Evolutionary conservation across 2,888 invertebrate species (phyloP), one percentile per base, ranked within the genome.

Genomic region (Caenorhabditis plicata): DNA sequence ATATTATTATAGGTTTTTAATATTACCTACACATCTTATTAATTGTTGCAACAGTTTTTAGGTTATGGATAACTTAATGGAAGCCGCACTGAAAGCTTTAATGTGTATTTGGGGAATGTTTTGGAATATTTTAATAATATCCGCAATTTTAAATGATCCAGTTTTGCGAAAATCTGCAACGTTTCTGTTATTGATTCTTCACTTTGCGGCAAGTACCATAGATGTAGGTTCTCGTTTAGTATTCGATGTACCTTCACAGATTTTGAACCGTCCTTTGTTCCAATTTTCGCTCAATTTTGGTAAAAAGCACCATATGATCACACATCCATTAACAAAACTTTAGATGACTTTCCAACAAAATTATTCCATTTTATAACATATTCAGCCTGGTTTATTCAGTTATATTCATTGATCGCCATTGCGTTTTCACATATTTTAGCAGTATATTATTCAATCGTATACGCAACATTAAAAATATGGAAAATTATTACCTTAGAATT

Each of bases 71-170:
- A n/a, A n/a, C n/a, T n/a, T n/a, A n/a, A n/a, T n/a, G n/a, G n/a
- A n/a, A n/a, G n/a, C n/a, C n/a, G n/a, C n/a, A n/a, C 32, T 60
- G 38, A 60, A 60, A 39, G 60, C 60, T 9, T 17, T 60, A n/a
- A 60, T 60, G 60, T 60, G 60, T 22, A 32, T 60, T 11, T 60
- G 60, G 60, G 60, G 60, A 5, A 60, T 60, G 1, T 60, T 60
- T 29, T 60, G 60, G 60, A 60, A 60, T 22, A 13, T 60, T 1
- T 42, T 60, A 7, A 60, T 60, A 9, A 39, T 50, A 9, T 22
- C 49, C 22, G 48, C 60, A 1, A 60, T 60, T 19, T 33, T 49
- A 19, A 49, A 49, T 23, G 53, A 60, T 38, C 20, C 29, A 15
- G 60, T 60, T 22, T 46, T 60, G 7, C 47, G 60, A 7, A 60